phyloP scores from a whole-genome alignment of 2,797 vertebrate species.

The Chaetodon trifasciatus region DNA sequence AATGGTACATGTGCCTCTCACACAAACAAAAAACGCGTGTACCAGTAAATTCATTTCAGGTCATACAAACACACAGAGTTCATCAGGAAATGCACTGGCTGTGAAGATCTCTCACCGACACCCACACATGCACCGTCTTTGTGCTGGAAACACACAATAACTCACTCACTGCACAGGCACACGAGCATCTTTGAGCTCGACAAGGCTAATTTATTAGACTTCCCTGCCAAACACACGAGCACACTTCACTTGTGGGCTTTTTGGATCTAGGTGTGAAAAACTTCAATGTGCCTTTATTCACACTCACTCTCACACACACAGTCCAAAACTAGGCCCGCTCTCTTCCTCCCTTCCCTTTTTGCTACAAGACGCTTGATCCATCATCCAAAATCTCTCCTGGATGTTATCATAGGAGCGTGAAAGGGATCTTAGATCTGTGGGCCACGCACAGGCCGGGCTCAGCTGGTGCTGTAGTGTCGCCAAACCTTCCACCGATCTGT shows the following conservation, averaged over 20 bases:
- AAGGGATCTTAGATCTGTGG: conserved; percentile 49
- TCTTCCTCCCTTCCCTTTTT: conserved; percentile 19
- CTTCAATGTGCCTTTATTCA: background rate
- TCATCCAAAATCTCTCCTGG: conserved; percentile 47
- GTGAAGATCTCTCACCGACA: background rate
- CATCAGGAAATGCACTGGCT: background rate
- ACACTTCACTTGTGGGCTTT: background rate
- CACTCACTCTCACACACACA: background rate
- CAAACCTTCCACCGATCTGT: conserved; percentile 36
- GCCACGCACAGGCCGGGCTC: conserved; percentile 31
- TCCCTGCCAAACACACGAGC: background rate
- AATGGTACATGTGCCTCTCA: background rate
- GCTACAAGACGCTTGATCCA: conserved; percentile 54
- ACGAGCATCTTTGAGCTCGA: background rate
- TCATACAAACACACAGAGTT: background rate
- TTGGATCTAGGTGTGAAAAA: conserved; percentile 5
- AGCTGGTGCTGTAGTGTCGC: conserved; percentile 30
- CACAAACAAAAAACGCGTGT: background rate
- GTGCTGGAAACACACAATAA: background rate
- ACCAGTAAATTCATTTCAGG: background rate
- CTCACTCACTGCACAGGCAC: background rate
- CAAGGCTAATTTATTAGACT: background rate
- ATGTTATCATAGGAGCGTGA: conserved; percentile 54
- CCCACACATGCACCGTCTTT: background rate
- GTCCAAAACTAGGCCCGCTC: background rate